These are phyloP conservation scores for Cotesia typhae DNA, from an alignment of 1,140 invertebrate genomes.

Conservation along the genomic window DNA sequence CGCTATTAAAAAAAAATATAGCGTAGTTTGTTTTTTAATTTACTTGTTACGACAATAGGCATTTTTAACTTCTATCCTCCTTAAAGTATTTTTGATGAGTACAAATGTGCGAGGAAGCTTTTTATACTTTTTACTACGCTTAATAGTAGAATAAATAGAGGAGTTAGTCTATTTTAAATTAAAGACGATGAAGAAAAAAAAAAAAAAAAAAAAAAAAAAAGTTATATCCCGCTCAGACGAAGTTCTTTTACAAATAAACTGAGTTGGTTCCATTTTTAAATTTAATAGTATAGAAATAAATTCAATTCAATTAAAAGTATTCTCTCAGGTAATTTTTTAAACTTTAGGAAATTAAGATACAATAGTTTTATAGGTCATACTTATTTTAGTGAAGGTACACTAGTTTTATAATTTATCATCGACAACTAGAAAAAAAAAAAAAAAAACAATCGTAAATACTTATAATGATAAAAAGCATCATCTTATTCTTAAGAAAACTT, in stretches of 20 bases:
- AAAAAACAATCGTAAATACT: too few relatives aligned
- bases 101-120: not conserved
- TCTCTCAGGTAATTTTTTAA: too few relatives aligned
- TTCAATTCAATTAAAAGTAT: too few relatives aligned
- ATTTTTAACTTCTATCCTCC: not conserved
- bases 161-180: conserved; percentile 12
- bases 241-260: too few relatives aligned
- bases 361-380: too few relatives aligned
- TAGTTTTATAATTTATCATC: too few relatives aligned
- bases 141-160: conserved; percentile 31
- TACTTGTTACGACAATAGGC: too few relatives aligned
- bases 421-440: too few relatives aligned
- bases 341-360: too few relatives aligned
- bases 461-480: not conserved
- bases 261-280: too few relatives aligned
- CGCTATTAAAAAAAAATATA: not conserved
- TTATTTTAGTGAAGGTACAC: too few relatives aligned
- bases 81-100: not conserved
- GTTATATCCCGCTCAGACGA: not conserved
- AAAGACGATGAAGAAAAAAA: not conserved
- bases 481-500: not conserved
- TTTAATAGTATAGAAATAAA: too few relatives aligned
- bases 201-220: not conserved
- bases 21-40: not conserved
- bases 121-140: conserved; percentile 1